Percentiles rank a stretch among this genome's conserved stretches.
Evolutionary conservation across 2,113 vertebrate species (phyloP).

Genomic region (Natator depressus): DNA sequence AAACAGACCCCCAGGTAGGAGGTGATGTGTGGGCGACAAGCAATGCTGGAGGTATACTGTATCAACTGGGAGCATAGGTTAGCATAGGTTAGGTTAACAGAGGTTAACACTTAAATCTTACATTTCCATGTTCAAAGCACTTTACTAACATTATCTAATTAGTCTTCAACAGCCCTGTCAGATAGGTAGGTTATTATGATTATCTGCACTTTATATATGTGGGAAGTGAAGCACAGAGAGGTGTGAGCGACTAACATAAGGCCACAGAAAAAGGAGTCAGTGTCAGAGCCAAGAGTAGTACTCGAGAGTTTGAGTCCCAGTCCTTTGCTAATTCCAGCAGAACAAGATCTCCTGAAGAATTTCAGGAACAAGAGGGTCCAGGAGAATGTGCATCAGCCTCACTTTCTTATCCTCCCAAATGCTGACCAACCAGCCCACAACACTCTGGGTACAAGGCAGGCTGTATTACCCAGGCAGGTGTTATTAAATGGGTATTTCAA

Average conservation of each 20-base stretch:
- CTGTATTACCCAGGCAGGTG: neutral
- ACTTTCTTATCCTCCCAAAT: neutral
- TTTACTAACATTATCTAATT: neutral
- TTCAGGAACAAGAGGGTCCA: neutral
- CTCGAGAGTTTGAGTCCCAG: neutral
- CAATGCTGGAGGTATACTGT: neutral
- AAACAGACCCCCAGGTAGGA: neutral
- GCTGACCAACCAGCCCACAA: neutral
- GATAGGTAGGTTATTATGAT: neutral
- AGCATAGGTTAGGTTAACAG: no score
- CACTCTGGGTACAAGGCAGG: accelerated
- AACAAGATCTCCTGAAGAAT: conserved; percentile 28
- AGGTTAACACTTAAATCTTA: neutral
- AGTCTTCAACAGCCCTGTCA: neutral
- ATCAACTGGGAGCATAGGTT: neutral
- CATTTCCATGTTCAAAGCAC: neutral
- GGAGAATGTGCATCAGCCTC: neutral
- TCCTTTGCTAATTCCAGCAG: neutral
- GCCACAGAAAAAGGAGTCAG: neutral
- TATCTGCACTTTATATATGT: neutral
- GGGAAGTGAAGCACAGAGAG: neutral
- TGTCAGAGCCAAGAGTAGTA: neutral
- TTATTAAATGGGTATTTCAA: neutral
- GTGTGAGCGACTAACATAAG: neutral
- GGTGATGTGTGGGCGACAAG: neutral